These are phyloP conservation scores for Phylloscopus trochilus DNA, from an alignment of 2,113 vertebrate genomes.

Conservation along the genomic window DNA sequence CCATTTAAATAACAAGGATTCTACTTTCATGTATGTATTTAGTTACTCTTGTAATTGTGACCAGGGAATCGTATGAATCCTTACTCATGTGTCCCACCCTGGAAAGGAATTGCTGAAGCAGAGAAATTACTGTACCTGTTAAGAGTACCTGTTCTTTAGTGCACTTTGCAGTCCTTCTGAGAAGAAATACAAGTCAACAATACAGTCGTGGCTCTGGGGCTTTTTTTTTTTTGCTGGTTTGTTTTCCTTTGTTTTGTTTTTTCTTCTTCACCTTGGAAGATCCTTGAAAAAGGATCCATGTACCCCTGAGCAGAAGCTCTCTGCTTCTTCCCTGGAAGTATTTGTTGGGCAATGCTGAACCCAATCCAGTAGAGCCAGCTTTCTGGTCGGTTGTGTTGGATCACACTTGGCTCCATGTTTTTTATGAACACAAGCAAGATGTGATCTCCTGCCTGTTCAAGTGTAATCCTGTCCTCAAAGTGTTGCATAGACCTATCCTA, in stretches of 20 bases:
- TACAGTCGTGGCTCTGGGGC: rapidly evolving
- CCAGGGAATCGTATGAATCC: rapidly evolving
- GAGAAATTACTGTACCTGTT: not conserved
- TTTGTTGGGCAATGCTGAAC: not conserved
- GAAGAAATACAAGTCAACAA: not conserved
- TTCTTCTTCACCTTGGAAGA: not conserved
- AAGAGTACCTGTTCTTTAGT: not conserved
- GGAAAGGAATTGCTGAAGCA: not conserved
- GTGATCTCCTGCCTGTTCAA: not conserved
- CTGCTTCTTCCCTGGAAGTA: not conserved
- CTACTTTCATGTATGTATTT: not conserved
- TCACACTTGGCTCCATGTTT: not conserved
- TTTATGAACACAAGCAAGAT: not conserved
- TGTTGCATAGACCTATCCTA: not conserved
- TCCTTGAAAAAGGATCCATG: not conserved
- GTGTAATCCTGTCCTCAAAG: not conserved
- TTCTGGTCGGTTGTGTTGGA: not conserved
- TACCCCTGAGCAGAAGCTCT: not conserved
- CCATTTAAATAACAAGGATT: not conserved
- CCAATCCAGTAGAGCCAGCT: not conserved
- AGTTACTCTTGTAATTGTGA: not conserved
- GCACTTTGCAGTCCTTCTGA: not conserved
- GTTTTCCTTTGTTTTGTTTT: not conserved
- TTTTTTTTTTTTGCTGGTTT: not conserved
- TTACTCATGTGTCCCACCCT: not conserved